A percentile compares a stretch with the other conserved stretches of the same genome.
These are phyloP conservation scores for Aulostomus chinensis DNA, from an alignment of 2,797 vertebrate species.

Conservation along the genomic window DNA sequence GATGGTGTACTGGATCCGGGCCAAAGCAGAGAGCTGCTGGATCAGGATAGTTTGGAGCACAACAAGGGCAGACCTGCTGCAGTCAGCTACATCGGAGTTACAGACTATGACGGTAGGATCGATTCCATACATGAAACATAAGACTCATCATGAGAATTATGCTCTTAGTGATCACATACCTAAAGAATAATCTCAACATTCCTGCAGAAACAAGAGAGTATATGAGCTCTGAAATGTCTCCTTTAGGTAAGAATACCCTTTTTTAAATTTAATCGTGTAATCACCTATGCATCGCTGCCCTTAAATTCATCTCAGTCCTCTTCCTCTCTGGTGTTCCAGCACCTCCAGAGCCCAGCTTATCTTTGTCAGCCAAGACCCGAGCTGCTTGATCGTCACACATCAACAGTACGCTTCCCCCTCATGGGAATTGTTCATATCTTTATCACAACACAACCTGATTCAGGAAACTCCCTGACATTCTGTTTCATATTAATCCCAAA, in stretches of 20 bases:
- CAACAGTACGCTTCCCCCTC: conserved; percentile 16
- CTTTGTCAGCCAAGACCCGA: conserved; percentile 23
- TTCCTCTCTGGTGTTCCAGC: conserved; percentile 10
- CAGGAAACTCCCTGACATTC: not conserved
- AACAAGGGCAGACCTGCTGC: conserved; percentile 30
- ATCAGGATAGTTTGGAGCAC: conserved; percentile 58
- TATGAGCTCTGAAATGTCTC: conserved; percentile 42
- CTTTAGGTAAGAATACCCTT: conserved; percentile 41
- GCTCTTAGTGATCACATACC: not conserved
- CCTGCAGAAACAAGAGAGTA: conserved; percentile 57
- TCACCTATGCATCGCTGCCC: not conserved
- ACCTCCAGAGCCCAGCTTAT: conserved; percentile 7
- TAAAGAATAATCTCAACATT: conserved; percentile 6
- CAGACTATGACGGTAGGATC: conserved; percentile 47
- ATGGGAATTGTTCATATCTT: conserved; percentile 5
- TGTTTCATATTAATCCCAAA: not conserved
- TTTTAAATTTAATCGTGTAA: not conserved
- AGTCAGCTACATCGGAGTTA: conserved; percentile 32
- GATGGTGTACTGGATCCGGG: conserved; percentile 6
- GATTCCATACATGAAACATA: not conserved
- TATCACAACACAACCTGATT: not conserved
- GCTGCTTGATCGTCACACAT: conserved; percentile 5
- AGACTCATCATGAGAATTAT: not conserved
- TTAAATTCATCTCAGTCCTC: not conserved
- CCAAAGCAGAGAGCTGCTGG: conserved; percentile 28